These are phyloP conservation scores for Elysia crispata DNA, from an alignment of 2,888 invertebrate species.

Conservation along the genomic window DNA sequence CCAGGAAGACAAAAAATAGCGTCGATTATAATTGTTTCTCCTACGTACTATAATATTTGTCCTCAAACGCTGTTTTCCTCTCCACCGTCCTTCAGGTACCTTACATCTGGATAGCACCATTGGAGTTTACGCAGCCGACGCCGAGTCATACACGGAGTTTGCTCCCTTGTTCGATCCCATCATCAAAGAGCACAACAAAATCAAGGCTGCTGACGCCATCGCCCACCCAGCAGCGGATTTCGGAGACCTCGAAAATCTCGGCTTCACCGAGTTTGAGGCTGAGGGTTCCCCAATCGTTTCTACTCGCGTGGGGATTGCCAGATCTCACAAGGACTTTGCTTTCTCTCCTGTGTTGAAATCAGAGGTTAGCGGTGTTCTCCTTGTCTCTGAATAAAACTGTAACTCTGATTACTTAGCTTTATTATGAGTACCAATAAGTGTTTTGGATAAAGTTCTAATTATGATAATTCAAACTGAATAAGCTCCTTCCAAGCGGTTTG, in stretches of 20 bases:
- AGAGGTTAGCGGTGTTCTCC: slow-evolving; percentile 54
- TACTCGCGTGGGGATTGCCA: slow-evolving; percentile 70
- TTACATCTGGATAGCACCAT: slow-evolving; percentile 95
- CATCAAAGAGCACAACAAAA: slow-evolving; percentile 78
- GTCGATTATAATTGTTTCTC: too few species aligned
- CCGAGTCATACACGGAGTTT: slow-evolving; percentile 67
- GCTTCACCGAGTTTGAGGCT: slow-evolving; percentile 89
- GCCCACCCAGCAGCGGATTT: slow-evolving; percentile 92
- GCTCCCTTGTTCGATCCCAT: slow-evolving; percentile 65
- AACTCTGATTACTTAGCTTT: too few species aligned
- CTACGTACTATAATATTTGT: too few species aligned
- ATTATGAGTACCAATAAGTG: too few species aligned
- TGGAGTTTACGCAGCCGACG: slow-evolving; percentile 69
- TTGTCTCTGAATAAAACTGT: not conserved
- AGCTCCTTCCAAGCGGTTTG: too few species aligned
- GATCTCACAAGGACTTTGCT: slow-evolving; percentile 68
- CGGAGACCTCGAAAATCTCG: slow-evolving; percentile 91
- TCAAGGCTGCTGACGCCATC: slow-evolving; percentile 63
- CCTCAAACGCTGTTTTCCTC: not conserved
- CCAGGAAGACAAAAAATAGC: too few species aligned
- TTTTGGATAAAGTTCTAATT: too few species aligned
- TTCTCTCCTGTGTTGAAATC: slow-evolving; percentile 87
- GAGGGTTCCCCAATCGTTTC: slow-evolving; percentile 84
- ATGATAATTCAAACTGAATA: too few species aligned
- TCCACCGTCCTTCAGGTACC: slow-evolving; percentile 82